Evolutionary conservation across 2,797 vertebrate species (phyloP), one percentile per base, ranked within the genome.

Genomic region (Diglossa cyanea): DNA sequence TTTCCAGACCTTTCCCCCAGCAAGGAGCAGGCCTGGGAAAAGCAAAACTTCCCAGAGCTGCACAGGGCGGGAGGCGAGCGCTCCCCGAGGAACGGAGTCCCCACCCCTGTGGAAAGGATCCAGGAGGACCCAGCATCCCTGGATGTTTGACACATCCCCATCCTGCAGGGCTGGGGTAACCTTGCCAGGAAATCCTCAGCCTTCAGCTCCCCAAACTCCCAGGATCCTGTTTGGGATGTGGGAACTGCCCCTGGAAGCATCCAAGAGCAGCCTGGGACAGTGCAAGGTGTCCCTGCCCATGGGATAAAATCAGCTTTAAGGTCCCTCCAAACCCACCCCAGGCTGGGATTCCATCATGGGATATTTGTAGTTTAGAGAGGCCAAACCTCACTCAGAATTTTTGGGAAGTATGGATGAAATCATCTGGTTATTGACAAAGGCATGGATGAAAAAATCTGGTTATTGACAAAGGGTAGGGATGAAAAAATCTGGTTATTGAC

Each of bases 1-100:
- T 97, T 96, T 96, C 93, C 94, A 97, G 97, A 98, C 95, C 98
- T 98, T 98, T 97, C 96, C 86, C 96, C 97, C 97, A 96, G 93
- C 60, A 62, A 92, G 87, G 93, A 96, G 89, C 94, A 97, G 95
- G 95, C 96, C 96, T 97, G 97, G 96, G 97, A 97, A 98, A 87
- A 93, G 94, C 91, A 37, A 92, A 92, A 76, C 91, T 98, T 98
- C 95, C 96, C 98, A 97, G 97, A 96, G 94, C 95, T 95, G 40
- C n/a, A 4, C 3, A 5, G 33, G 94, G 88, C 18, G 68, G 97
- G 95, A 97, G 94, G 26, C 0, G 60, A 94, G 40, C 3, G 51
- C 37, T 97, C 97, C 97, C 97, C 51, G 30, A 96, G 96, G 97
- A 93, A 13, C 4, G 0, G 70, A 85, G 92, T 73, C 76, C 90